Base-by-base conservation (phyloP, 2,888 invertebrate species). In the Choreutis nemorana region DNA sequence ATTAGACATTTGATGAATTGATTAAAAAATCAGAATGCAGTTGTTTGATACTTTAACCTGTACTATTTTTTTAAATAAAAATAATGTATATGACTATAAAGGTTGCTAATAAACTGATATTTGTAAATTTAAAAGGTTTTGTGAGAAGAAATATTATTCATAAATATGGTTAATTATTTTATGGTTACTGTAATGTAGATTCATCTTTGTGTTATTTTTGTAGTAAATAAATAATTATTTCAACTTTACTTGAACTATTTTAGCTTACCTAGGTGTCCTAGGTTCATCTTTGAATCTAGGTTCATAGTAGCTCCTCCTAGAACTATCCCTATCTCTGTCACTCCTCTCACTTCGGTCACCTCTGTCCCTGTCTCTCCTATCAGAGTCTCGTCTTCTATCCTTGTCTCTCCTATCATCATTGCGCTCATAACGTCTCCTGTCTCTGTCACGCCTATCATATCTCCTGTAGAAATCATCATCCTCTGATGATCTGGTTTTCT, bases 221-320 rank as follows among this genome's bases (percentile, higher is more conserved):
- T n/a, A n/a, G n/a, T n/a, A n/a, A n/a, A n/a, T n/a, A n/a, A n/a
- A n/a, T n/a, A n/a, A n/a, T n/a, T n/a, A n/a, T n/a, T n/a, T n/a
- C n/a, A n/a, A n/a, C n/a, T n/a, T n/a, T n/a, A n/a, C n/a, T n/a
- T n/a, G n/a, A n/a, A n/a, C n/a, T n/a, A n/a, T n/a, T n/a, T n/a
- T n/a, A 14, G 27, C 30, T 35, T 54, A 82, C 65, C 83, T 85
- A 1, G 96, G 96, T 7, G 95, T 96, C 35, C 83, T 83, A 0
- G 95, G 94, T 55, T 94, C 95, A 73, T 94, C 93, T 51, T 83
- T 87, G 52, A 91, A 91, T 26, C 87, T 80, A 0, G 84, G 83
- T 13, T 85, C 81, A 53, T 80, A 80, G 37, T 75, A 68, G 44
- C 79, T 80, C 28, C 77, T 57, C 53, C 83, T 52, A 37, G 61